A percentile compares a stretch with the other conserved stretches of the same genome.
These are phyloP conservation scores for Champsocephalus gunnari DNA, from an alignment of 2,797 vertebrate species.

Conservation along the genomic window DNA sequence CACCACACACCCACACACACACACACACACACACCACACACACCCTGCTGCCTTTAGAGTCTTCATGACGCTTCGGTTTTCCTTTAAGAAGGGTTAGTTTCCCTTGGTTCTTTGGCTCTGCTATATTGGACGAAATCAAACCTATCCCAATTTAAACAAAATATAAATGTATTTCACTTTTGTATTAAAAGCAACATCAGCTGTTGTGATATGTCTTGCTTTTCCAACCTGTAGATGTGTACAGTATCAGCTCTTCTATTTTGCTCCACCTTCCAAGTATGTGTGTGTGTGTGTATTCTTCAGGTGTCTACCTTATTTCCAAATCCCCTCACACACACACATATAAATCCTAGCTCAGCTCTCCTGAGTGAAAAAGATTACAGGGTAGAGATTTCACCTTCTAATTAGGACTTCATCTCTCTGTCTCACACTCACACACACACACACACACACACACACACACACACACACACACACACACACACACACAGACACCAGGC, in stretches of 20 bases:
- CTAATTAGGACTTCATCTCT: conserved; percentile 68
- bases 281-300: conserved; percentile 1
- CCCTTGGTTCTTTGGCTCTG: neutral
- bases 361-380: conserved; percentile 69
- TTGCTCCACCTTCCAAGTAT: neutral
- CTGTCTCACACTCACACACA: neutral
- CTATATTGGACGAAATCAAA: neutral
- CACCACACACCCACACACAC: conserved; percentile 4
- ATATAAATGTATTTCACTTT: neutral
- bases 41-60: conserved; percentile 10
- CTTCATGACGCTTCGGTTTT: neutral
- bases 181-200: neutral
- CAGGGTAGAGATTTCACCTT: conserved; percentile 70
- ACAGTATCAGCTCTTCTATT: neutral
- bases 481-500: conserved; percentile 40
- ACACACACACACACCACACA: conserved; percentile 9
- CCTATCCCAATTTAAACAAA: neutral
- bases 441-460: conserved; percentile 17
- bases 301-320: conserved; percentile 11
- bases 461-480: conserved; percentile 15
- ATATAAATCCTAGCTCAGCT: conserved; percentile 22
- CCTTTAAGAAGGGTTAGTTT: neutral
- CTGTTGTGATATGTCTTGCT: neutral
- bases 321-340: conserved; percentile 22
- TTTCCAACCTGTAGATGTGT: neutral